Percentiles rank a stretch among this genome's conserved stretches.
phyloP scores from a whole-genome alignment of 2,113 vertebrate genomes.

The Ranitomeya imitator region DNA sequence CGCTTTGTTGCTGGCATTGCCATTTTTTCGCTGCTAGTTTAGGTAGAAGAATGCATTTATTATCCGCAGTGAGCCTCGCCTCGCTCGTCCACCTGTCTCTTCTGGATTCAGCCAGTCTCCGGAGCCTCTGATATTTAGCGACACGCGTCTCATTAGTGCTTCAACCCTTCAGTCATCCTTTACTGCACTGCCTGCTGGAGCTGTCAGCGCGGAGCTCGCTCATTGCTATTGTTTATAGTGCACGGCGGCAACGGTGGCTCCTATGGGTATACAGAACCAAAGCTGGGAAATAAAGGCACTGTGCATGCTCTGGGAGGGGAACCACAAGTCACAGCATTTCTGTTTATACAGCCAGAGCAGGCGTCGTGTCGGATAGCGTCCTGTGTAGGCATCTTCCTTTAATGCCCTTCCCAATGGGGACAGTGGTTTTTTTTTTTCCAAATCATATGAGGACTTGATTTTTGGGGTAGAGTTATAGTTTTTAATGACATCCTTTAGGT shows the following conservation, averaged over 20 bases:
- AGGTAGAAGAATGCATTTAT: slow-evolving; percentile 1
- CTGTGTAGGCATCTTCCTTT: too few species aligned
- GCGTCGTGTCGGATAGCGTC: too few species aligned
- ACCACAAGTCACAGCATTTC: neutral
- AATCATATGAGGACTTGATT: too few species aligned
- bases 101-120: neutral
- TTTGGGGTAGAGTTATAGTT: too few species aligned
- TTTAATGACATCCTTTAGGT: too few species aligned
- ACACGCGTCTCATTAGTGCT: neutral
- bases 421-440: too few species aligned
- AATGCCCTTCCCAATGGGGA: too few species aligned
- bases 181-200: neutral
- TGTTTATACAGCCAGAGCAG: neutral
- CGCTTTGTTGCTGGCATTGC: neutral
- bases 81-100: neutral
- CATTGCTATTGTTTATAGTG: neutral
- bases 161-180: slow-evolving; percentile 1
- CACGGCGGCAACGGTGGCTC: neutral
- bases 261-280: too few species aligned
- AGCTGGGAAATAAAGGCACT: neutral
- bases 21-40: neutral
- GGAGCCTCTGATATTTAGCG: neutral
- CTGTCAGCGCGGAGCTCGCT: neutral
- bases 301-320: neutral
- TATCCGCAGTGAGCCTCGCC: neutral